phyloP scores from a whole-genome alignment of 2,113 vertebrate genomes.

The Lagopus leucura region DNA sequence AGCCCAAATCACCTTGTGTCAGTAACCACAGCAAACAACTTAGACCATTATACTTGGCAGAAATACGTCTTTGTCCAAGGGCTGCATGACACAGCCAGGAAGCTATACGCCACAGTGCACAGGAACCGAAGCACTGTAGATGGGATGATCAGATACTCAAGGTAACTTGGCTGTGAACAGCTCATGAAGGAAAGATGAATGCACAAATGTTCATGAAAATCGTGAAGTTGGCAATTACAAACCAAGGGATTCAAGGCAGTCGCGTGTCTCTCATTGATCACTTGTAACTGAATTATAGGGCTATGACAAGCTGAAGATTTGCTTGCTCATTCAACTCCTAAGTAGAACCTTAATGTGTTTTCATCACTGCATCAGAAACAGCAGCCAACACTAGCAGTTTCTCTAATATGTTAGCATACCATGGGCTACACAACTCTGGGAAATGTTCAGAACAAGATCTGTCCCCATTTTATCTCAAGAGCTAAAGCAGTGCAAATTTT shows the following conservation, averaged over 20 bases:
- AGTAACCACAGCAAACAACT: not conserved
- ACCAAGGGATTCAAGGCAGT: not conserved
- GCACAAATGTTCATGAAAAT: not conserved
- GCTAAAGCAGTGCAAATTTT: not conserved
- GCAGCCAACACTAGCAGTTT: not conserved
- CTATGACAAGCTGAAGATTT: not conserved
- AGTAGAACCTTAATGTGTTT: not conserved
- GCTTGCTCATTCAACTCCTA: not conserved
- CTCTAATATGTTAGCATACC: not conserved
- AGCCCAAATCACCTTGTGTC: not conserved
- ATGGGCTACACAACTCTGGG: not conserved
- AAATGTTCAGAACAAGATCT: not conserved
- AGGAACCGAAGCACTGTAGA: not conserved
- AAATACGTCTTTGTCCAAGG: not conserved
- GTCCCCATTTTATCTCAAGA: not conserved
- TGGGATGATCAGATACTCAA: not conserved
- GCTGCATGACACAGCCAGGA: not conserved
- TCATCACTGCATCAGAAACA: not conserved
- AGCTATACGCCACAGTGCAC: not conserved
- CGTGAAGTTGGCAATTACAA: not conserved
- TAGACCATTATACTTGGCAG: not conserved
- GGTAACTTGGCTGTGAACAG: not conserved
- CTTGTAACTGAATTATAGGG: not conserved
- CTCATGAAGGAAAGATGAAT: not conserved
- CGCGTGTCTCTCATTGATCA: fast-evolving